Percentiles rank a stretch among this genome's conserved stretches.
Conservation (phyloP, 2,888 invertebrate species). For the Megamerina dolium region DNA sequence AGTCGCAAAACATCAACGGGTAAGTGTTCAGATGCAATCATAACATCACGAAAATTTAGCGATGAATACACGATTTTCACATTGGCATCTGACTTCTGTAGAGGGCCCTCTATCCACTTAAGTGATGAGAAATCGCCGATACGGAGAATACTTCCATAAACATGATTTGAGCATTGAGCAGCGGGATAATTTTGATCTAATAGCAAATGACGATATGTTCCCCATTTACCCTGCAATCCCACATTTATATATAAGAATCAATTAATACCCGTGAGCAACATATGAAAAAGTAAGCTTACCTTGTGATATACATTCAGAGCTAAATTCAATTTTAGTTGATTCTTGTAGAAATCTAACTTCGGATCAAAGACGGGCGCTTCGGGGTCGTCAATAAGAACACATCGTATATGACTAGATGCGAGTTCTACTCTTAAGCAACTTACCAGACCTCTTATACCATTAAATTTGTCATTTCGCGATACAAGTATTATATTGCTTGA, state of each 20-base stretch:
- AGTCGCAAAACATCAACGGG: slow-evolving; percentile 73
- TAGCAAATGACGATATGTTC: slow-evolving; percentile 77
- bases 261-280: not conserved
- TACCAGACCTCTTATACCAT: slow-evolving; percentile 83
- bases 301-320: slow-evolving; percentile 70
- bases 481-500: slow-evolving; percentile 55
- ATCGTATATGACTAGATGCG: slow-evolving; percentile 60
- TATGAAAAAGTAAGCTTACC: too few relatives aligned
- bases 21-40: slow-evolving; percentile 88
- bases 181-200: slow-evolving; percentile 50
- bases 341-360: slow-evolving; percentile 58
- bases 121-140: slow-evolving; percentile 83
- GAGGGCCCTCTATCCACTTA: slow-evolving; percentile 70
- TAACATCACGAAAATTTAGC: slow-evolving; percentile 90
- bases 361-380: slow-evolving; percentile 62
- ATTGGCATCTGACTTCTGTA: slow-evolving; percentile 53
- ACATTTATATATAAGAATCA: not conserved
- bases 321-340: slow-evolving; percentile 66
- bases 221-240: slow-evolving; percentile 51
- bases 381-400: slow-evolving; percentile 59
- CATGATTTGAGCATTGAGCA: slow-evolving; percentile 56
- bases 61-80: slow-evolving; percentile 60
- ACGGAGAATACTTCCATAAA: slow-evolving; percentile 68
- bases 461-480: slow-evolving; percentile 60
- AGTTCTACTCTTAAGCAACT: slow-evolving; percentile 81